phyloP scores from a whole-genome alignment of 1,140 invertebrate genomes.

The Parasteatoda tepidariorum region DNA sequence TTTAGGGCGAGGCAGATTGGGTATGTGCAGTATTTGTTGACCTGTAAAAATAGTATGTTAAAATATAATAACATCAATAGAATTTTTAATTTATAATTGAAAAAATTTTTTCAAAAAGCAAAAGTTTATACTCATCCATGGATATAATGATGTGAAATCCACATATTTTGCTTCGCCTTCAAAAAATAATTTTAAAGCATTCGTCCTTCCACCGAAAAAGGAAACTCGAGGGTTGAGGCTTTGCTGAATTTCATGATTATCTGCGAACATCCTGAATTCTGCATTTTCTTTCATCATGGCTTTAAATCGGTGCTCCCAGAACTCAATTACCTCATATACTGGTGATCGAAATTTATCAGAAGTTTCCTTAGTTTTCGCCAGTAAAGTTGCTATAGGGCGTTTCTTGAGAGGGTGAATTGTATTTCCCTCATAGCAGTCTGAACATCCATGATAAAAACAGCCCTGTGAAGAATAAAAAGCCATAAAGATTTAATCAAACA shows the following conservation, averaged over 20 bases:
- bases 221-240: constrained; percentile 2
- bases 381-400: not conserved
- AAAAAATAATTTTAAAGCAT: not conserved
- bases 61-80: not conserved
- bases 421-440: not conserved
- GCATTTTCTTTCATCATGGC: too few species aligned
- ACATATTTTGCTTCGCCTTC: constrained; percentile 7
- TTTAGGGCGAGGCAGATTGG: not conserved
- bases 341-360: not conserved
- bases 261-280: not conserved
- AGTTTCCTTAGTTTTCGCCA: not conserved
- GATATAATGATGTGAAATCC: constrained; percentile 6
- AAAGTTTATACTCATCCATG: not conserved
- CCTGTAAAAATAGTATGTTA: not conserved
- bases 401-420: not conserved
- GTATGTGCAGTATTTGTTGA: not conserved
- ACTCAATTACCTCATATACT: not conserved
- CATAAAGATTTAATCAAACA: constrained; percentile 29
- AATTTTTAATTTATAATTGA: not conserved
- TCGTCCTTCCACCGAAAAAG: constrained; percentile 15
- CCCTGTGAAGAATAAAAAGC: not conserved
- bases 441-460: not conserved
- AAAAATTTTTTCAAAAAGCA: not conserved
- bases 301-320: not conserved
- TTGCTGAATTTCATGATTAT: not conserved